These are phyloP conservation scores for Bradynema listronoti DNA, from an alignment of 1,140 invertebrate genomes.

Conservation along the genomic window DNA sequence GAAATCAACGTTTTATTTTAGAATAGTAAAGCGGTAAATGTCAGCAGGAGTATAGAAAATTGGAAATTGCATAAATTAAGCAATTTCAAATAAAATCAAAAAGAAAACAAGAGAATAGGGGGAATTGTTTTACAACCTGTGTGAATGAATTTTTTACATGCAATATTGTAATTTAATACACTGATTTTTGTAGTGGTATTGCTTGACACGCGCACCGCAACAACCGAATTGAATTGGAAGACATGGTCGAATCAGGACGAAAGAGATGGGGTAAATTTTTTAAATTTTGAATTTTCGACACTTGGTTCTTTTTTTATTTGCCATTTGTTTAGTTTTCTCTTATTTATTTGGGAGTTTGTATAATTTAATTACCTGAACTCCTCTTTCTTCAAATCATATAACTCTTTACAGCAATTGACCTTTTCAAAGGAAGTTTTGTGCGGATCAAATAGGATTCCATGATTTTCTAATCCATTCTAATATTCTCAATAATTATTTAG, in stretches of 20 bases:
- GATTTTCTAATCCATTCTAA: slow-evolving; percentile 3
- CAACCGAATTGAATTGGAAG: slow-evolving; percentile 38
- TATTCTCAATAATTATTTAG: neutral
- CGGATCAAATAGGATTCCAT: slow-evolving; percentile 6
- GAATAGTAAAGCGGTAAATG: neutral
- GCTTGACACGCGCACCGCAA: slow-evolving; percentile 37
- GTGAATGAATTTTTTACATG: neutral
- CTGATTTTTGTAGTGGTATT: slow-evolving; percentile 31
- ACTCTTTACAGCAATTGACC: slow-evolving; percentile 2
- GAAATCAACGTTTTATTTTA: neutral
- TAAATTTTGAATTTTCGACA: too few relatives aligned
- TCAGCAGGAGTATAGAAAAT: neutral
- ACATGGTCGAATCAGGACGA: slow-evolving; percentile 38
- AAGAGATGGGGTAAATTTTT: slow-evolving; percentile 36
- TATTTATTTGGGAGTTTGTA: too few relatives aligned
- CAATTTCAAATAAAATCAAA: neutral
- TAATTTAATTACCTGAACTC: neutral
- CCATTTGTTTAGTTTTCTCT: slow-evolving; percentile 19
- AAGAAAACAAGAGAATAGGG: neutral
- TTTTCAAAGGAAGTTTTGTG: neutral
- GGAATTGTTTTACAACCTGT: neutral
- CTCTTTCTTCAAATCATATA: neutral
- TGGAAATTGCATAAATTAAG: slow-evolving; percentile 23
- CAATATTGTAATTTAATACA: neutral
- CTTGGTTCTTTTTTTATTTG: too few relatives aligned